A percentile compares a stretch with the other conserved stretches of the same genome.
phyloP scores from a whole-genome alignment of 2,797 vertebrate species.

The Enteromius argenteus region DNA sequence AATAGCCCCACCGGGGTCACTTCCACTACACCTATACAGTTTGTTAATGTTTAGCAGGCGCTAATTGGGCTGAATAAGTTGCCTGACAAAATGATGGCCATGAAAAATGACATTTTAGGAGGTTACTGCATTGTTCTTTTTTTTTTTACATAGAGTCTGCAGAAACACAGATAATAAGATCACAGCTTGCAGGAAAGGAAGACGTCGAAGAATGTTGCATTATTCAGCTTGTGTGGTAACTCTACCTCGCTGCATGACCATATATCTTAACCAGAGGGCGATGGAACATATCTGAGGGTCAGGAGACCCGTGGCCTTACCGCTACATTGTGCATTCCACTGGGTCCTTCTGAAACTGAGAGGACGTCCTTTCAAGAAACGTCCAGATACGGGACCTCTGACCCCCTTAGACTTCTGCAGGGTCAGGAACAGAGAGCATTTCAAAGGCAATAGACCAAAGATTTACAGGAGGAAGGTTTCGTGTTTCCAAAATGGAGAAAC shows the following conservation, averaged over 20 bases:
- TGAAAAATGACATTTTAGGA: not conserved
- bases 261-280: slow-evolving; percentile 28
- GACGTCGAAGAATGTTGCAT: slow-evolving; percentile 47
- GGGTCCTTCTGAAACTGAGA: not conserved
- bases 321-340: slow-evolving; percentile 33
- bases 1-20: slow-evolving; percentile 27
- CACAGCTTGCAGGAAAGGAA: slow-evolving; percentile 4
- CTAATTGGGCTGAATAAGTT: slow-evolving; percentile 45
- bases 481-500: slow-evolving; percentile 17
- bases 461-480: slow-evolving; percentile 45
- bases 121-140: not conserved
- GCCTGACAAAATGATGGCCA: slow-evolving; percentile 5
- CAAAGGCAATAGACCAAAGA: slow-evolving; percentile 1
- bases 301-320: slow-evolving; percentile 15
- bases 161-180: not conserved
- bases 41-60: slow-evolving; percentile 9
- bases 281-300: slow-evolving; percentile 36
- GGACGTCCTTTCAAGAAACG: slow-evolving; percentile 13
- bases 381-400: slow-evolving; percentile 32
- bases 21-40: slow-evolving; percentile 2
- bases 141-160: not conserved
- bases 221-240: slow-evolving; percentile 56
- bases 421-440: slow-evolving; percentile 23
- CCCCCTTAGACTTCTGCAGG: slow-evolving; percentile 15
- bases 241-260: slow-evolving; percentile 32